Percentiles rank a stretch among this genome's conserved stretches.
Evolutionary conservation across 2,888 invertebrate genomes (phyloP).

Genomic region (Prenolepis imparis): DNA sequence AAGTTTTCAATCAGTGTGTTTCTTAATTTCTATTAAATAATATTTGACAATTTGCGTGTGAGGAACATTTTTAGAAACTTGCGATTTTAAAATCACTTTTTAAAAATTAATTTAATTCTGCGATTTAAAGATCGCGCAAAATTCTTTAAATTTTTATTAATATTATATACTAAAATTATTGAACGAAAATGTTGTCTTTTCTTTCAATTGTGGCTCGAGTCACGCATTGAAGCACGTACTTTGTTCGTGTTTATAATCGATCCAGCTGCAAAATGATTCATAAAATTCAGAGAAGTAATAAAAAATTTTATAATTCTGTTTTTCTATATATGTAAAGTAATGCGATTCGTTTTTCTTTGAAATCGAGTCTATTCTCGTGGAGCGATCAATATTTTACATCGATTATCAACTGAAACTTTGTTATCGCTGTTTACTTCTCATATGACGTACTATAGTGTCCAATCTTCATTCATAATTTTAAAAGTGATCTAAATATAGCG

Average conservation of each 20-base stretch:
- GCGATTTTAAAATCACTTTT: background rate
- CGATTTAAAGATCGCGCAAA: fast-evolving
- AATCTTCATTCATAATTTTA: background rate
- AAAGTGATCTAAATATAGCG: background rate
- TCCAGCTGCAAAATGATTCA: conserved; percentile 43
- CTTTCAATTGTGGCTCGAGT: background rate
- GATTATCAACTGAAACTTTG: conserved; percentile 21
- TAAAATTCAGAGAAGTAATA: conserved; percentile 3
- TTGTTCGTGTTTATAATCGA: conserved; percentile 28
- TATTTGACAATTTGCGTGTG: background rate
- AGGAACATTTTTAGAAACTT: background rate
- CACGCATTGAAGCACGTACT: background rate
- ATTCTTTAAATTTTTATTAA: conserved; percentile 1
- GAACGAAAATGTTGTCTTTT: background rate
- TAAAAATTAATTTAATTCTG: background rate
- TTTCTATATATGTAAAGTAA: background rate
- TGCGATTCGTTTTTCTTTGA: background rate
- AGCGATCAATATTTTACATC: conserved; percentile 22
- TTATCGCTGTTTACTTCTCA: background rate
- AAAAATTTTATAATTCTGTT: background rate
- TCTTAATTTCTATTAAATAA: background rate
- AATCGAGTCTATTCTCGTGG: background rate
- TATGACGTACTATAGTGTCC: background rate
- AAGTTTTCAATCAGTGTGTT: background rate
- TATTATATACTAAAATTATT: background rate